Percentiles rank a stretch among this genome's conserved stretches.
phyloP scores from a whole-genome alignment of 2,888 invertebrate genomes.

The Thelaira solivaga region DNA sequence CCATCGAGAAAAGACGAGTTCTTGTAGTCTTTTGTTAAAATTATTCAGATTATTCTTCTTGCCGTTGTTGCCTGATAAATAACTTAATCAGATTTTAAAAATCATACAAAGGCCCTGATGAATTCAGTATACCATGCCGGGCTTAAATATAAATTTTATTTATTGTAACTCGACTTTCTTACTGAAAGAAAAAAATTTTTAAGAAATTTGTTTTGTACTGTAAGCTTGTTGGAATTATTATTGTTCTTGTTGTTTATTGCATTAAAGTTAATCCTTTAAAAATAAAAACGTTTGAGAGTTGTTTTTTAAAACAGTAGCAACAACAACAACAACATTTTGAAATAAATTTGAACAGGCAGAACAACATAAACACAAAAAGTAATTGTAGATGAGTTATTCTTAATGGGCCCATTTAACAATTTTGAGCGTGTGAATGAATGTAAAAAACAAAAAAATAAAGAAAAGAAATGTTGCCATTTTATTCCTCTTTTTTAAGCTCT shows the following conservation, averaged over 20 bases:
- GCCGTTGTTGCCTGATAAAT: too few species aligned
- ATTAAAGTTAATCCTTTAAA: conserved; percentile 33
- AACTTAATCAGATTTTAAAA: too few species aligned
- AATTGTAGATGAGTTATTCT: conserved; percentile 47
- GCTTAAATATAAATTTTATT: too few species aligned
- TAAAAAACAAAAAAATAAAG: too few species aligned
- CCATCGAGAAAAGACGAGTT: too few species aligned
- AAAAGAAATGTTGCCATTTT: not conserved
- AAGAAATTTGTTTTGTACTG: conserved; percentile 49
- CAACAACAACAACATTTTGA: not conserved
- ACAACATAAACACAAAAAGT: conserved; percentile 26
- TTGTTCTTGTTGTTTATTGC: conserved; percentile 36
- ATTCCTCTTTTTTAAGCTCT: conserved; percentile 21
- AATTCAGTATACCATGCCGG: too few species aligned
- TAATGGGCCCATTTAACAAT: conserved; percentile 41
- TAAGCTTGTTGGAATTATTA: conserved; percentile 31
- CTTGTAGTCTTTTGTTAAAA: too few species aligned
- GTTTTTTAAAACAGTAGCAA: not conserved
- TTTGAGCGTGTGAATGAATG: conserved; percentile 30
- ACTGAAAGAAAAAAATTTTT: too few species aligned
- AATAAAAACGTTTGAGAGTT: conserved; percentile 29
- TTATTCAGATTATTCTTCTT: too few species aligned
- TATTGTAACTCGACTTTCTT: too few species aligned
- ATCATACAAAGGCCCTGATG: too few species aligned
- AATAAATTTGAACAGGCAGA: conserved; percentile 3